Evolutionary conservation across 2,797 vertebrate species (phyloP).

Genomic region (Tinamus major): DNA sequence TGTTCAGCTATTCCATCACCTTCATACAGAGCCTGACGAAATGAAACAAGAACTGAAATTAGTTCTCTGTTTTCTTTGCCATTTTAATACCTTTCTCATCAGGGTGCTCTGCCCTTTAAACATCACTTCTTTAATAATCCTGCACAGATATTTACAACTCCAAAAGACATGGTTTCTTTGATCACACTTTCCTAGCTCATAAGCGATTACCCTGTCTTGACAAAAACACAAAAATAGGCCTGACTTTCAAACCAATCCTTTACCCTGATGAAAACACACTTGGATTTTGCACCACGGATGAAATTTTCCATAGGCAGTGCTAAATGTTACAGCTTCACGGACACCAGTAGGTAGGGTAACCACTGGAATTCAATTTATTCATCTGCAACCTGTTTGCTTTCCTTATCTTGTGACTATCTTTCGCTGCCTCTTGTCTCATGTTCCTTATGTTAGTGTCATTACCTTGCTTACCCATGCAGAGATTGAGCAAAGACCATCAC

Average conservation of each 20-base stretch:
- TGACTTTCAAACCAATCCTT: not conserved
- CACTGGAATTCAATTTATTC: not conserved
- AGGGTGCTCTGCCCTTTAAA: not conserved
- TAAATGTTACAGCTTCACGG: not conserved
- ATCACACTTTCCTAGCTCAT: not conserved
- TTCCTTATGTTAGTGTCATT: not conserved
- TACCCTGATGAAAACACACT: not conserved
- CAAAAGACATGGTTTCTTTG: not conserved
- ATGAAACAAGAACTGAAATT: not conserved
- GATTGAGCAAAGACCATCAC: not conserved
- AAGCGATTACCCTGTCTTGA: not conserved
- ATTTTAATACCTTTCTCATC: not conserved
- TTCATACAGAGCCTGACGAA: not conserved
- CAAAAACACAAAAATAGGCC: not conserved
- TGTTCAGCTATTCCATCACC: slow-evolving; percentile 11
- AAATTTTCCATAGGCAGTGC: not conserved
- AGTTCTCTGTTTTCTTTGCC: slow-evolving; percentile 3
- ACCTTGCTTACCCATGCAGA: not conserved
- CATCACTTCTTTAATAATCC: not conserved
- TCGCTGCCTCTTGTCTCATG: not conserved
- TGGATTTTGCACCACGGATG: not conserved
- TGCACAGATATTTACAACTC: not conserved
- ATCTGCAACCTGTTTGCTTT: not conserved
- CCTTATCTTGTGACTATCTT: not conserved
- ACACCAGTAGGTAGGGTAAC: not conserved